These are phyloP conservation scores for Sericinus montela DNA, from an alignment of 2,888 invertebrate species.

Conservation along the genomic window DNA sequence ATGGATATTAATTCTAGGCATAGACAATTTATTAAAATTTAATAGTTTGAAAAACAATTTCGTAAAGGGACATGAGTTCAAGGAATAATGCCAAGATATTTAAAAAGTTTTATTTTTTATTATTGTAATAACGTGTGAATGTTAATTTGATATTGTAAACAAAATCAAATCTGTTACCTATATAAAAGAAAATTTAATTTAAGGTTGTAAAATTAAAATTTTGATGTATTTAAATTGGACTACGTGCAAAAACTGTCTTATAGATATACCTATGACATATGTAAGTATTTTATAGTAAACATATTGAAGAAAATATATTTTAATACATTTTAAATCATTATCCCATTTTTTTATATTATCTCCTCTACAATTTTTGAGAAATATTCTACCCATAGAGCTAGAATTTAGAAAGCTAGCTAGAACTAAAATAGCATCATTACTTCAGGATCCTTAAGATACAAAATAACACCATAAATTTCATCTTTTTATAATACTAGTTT, in stretches of 20 bases:
- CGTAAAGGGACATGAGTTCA: too few relatives aligned
- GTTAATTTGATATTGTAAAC: constrained; percentile 3
- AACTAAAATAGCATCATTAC: too few relatives aligned
- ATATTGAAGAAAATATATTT: constrained; percentile 5
- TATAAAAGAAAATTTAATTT: constrained; percentile 6
- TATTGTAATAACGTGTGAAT: neutral
- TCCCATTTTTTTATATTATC: too few relatives aligned
- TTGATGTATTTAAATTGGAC: constrained; percentile 4
- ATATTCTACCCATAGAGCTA: too few relatives aligned
- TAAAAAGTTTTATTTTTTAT: neutral
- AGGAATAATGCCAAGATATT: too few relatives aligned
- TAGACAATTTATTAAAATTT: neutral
- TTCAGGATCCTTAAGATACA: too few relatives aligned
- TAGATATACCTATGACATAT: too few relatives aligned
- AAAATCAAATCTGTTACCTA: constrained; percentile 5
- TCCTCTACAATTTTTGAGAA: too few relatives aligned
- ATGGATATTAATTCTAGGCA: constrained; percentile 64
- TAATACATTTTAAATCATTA: neutral
- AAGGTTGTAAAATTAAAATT: neutral
- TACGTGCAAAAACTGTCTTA: constrained; percentile 7
- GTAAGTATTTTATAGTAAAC: neutral
- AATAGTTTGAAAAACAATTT: too few relatives aligned
- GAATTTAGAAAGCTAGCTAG: too few relatives aligned
- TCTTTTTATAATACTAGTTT: too few relatives aligned
- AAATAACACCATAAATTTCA: too few relatives aligned